Evolutionary conservation across 2,113 vertebrate genomes (phyloP).

Genomic region (Otocyon megalotis): DNA sequence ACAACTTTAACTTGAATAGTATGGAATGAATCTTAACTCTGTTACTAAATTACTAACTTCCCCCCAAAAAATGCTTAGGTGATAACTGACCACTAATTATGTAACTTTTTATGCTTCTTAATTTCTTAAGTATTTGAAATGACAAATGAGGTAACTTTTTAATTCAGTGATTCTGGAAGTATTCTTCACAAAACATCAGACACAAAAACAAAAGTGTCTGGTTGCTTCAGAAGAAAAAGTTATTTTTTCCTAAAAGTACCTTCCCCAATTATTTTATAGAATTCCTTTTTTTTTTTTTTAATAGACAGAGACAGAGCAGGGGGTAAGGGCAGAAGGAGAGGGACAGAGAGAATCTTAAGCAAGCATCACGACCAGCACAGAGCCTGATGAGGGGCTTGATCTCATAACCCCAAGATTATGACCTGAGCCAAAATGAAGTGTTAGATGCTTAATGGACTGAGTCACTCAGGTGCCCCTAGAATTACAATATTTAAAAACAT

Average conservation of each 20-base stretch:
- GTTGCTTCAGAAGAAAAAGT: conserved; percentile 51
- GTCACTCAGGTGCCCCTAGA: not conserved
- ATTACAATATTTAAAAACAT: not conserved
- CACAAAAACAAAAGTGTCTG: conserved; percentile 72
- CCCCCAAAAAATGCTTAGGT: conserved; percentile 74
- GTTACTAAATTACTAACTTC: conserved; percentile 92
- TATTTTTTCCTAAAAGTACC: not conserved
- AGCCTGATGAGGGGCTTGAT: not conserved
- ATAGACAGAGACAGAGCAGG: not conserved
- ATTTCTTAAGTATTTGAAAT: conserved; percentile 85
- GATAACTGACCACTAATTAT: conserved; percentile 85
- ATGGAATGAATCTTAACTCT: conserved; percentile 92
- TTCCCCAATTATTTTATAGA: not conserved
- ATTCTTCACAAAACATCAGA: conserved; percentile 80
- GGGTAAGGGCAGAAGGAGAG: not conserved
- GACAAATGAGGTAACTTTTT: conserved; percentile 84
- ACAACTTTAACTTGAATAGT: conserved; percentile 94
- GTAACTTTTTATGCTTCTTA: conserved; percentile 84
- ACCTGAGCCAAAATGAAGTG: not conserved
- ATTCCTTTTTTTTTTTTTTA: too few species aligned
- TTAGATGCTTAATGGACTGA: not conserved
- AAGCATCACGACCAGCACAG: not conserved
- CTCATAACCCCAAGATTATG: not conserved
- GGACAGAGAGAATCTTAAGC: not conserved
- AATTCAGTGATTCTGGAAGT: conserved; percentile 81